A percentile compares a stretch with the other conserved stretches of the same genome.
Conservation (phyloP, 2,113 vertebrate species). For the Talpa occidentalis region DNA sequence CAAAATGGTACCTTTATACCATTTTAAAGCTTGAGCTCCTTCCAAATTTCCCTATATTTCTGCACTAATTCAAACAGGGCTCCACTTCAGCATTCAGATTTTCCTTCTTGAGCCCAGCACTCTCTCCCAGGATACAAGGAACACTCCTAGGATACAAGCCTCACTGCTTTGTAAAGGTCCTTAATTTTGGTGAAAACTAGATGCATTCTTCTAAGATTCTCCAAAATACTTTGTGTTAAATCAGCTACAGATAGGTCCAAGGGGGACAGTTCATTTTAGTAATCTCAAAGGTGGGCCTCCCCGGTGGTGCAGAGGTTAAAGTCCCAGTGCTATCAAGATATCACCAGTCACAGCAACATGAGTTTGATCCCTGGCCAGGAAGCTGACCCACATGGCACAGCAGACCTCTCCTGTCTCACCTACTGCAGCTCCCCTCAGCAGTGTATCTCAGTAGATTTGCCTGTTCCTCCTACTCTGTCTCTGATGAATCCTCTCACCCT, state of each 20-base stretch:
- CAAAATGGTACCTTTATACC: constrained; percentile 20
- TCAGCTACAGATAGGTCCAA: constrained; percentile 93
- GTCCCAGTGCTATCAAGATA: too few species aligned
- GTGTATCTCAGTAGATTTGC: too few species aligned
- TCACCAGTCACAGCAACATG: too few species aligned
- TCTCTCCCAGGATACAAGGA: constrained; percentile 90
- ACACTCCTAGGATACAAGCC: constrained; percentile 90
- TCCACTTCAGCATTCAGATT: constrained; percentile 91
- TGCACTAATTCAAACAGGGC: constrained; percentile 89
- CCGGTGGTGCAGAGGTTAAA: too few species aligned
- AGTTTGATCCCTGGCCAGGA: too few species aligned
- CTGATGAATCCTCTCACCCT: too few species aligned
- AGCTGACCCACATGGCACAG: too few species aligned
- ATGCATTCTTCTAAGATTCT: constrained; percentile 91
- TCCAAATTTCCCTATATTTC: constrained; percentile 93
- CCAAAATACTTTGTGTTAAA: constrained; percentile 91
- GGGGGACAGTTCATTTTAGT: constrained; percentile 95
- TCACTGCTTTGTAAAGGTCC: constrained; percentile 91
- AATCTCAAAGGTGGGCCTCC: constrained; percentile 86
- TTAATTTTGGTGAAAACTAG: constrained; percentile 92
- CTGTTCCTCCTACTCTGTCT: too few species aligned
- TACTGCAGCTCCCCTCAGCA: too few species aligned
- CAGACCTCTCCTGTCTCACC: too few species aligned
- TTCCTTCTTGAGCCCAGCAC: constrained; percentile 91
- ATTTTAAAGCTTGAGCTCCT: constrained; percentile 90